These are phyloP conservation scores for Galbula dea DNA, from an alignment of 2,113 vertebrate species.

Conservation along the genomic window DNA sequence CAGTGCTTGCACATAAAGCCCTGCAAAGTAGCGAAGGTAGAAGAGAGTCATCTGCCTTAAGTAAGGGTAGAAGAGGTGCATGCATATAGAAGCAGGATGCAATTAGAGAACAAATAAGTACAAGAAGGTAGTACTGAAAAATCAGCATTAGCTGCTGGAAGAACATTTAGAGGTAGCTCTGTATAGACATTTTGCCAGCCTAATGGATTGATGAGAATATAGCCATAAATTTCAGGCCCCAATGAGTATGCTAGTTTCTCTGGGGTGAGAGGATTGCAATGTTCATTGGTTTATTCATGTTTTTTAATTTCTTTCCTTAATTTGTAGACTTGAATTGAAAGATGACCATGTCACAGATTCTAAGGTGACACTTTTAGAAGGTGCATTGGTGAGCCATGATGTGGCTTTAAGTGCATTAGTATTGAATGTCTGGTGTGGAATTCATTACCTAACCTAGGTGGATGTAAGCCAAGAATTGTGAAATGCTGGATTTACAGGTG, in stretches of 20 bases:
- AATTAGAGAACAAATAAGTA: not conserved
- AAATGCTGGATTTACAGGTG: conserved; percentile 79
- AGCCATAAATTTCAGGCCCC: not conserved
- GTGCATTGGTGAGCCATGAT: not conserved
- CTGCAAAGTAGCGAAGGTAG: not conserved
- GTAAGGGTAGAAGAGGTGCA: not conserved
- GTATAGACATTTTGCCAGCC: not conserved
- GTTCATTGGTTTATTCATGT: not conserved
- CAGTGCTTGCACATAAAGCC: not conserved
- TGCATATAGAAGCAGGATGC: not conserved
- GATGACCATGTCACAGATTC: conserved; percentile 1
- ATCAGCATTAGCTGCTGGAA: not conserved
- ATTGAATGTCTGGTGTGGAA: not conserved
- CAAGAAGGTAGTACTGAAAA: not conserved
- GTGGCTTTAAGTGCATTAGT: not conserved
- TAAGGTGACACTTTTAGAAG: conserved; percentile 30
- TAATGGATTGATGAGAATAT: not conserved
- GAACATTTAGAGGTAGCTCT: not conserved
- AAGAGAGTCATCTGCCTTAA: not conserved
- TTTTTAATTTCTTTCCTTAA: conserved; percentile 42
- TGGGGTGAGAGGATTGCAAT: not conserved
- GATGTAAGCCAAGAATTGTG: conserved; percentile 52
- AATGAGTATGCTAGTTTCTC: not conserved
- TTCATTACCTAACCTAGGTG: not conserved
- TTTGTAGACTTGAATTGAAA: conserved; percentile 31